Conservation (phyloP, 2,113 vertebrate genomes). For the Rynchops niger region DNA sequence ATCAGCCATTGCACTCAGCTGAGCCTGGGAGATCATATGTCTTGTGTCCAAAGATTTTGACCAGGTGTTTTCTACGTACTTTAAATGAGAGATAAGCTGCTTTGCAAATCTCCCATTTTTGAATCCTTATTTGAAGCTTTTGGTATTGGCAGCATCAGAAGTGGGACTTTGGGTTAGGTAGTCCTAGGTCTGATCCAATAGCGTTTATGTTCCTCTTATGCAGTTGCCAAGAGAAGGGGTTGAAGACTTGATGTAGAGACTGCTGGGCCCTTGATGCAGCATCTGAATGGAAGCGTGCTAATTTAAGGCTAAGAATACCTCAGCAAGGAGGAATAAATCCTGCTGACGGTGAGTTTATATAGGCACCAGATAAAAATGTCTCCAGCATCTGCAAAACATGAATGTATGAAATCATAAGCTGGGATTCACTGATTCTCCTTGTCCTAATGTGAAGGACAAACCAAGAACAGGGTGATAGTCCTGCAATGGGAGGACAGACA, state of each 20-base stretch:
- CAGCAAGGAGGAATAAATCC: neutral
- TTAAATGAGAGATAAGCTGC: neutral
- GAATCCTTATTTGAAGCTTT: neutral
- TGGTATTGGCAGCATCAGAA: neutral
- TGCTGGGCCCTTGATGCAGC: neutral
- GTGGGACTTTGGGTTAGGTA: neutral
- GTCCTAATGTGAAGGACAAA: neutral
- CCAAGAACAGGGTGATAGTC: neutral
- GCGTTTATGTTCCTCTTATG: neutral
- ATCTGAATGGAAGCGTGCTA: neutral
- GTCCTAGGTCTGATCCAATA: neutral
- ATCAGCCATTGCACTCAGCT: neutral
- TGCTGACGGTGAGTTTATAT: neutral
- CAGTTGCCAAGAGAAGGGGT: neutral
- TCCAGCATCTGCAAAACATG: neutral
- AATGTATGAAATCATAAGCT: neutral
- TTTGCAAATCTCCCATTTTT: neutral
- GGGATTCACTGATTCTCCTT: neutral
- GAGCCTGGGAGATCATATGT: neutral
- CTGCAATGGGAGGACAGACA: neutral
- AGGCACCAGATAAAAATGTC: neutral
- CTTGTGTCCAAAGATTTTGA: neutral
- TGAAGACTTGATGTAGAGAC: neutral
- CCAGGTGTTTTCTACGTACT: neutral
- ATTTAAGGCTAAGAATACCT: neutral